Conservation (phyloP, 1,140 invertebrate species). For the Temnothorax nylanderi region DNA sequence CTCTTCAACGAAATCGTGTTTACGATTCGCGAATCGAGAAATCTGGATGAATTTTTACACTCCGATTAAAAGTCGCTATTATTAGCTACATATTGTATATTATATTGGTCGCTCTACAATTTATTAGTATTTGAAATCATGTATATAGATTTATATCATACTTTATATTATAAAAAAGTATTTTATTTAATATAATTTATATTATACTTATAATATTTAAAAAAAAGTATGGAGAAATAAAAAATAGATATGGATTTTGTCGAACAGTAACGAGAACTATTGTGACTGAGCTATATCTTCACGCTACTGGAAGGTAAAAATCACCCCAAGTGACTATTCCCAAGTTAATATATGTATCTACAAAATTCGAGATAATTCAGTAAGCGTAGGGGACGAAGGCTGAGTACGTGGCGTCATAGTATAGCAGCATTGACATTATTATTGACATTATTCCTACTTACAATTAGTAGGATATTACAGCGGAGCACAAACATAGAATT, state of each 20-base stretch:
- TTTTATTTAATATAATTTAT: no score
- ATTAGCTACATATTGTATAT: background rate
- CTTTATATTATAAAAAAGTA: no score
- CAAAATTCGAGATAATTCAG: background rate
- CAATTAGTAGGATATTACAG: no score
- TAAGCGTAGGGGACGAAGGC: background rate
- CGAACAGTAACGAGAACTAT: background rate
- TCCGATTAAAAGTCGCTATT: background rate
- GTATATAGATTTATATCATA: background rate
- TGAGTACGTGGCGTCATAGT: background rate
- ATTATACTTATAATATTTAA: background rate
- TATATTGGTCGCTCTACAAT: background rate
- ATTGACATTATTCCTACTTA: background rate
- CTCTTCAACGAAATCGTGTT: no score
- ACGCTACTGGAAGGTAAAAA: background rate
- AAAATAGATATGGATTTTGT: background rate
- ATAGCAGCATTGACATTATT: background rate
- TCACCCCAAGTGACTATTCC: background rate
- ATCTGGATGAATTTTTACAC: no score
- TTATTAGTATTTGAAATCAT: no score
- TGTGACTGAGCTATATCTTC: background rate
- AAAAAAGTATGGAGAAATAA: background rate
- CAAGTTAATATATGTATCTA: background rate
- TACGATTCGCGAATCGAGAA: no score
- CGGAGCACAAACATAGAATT: no score